A percentile compares a stretch with the other conserved stretches of the same genome.
Evolutionary conservation across 2,113 vertebrate species (phyloP).

Genomic region (Tretioscincus oriximinensis): DNA sequence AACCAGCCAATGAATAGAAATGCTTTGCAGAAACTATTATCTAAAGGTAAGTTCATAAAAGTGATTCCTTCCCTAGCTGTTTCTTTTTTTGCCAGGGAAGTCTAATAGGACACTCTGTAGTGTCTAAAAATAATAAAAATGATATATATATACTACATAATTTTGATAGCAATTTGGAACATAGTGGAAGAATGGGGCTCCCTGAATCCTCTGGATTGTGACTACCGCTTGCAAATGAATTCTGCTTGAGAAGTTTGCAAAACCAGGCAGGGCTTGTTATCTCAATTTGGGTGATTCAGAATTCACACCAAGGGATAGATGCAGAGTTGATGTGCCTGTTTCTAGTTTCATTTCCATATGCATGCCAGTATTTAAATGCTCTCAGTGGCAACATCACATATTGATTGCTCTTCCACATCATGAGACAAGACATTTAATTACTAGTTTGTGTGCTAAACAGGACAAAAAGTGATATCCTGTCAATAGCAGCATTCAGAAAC

Average conservation of each 20-base stretch:
- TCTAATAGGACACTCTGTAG: no score
- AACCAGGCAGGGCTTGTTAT: neutral
- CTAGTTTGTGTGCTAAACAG: slow-evolving; percentile 7
- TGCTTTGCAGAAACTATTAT: no score
- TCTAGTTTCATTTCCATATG: slow-evolving; percentile 36
- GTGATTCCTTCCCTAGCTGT: no score
- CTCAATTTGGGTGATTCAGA: slow-evolving; percentile 11
- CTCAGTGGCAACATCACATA: slow-evolving; percentile 31
- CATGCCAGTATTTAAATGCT: slow-evolving; percentile 20
- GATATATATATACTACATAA: no score
- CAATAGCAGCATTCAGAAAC: neutral
- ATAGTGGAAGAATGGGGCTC: neutral
- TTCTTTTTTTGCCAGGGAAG: no score
- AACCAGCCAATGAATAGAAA: no score
- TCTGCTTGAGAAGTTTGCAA: neutral
- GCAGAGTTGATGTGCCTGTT: slow-evolving; percentile 18
- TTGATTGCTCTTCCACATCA: slow-evolving; percentile 35
- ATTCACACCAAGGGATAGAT: slow-evolving; percentile 18
- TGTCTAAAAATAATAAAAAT: no score
- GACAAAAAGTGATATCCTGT: slow-evolving; percentile 29
- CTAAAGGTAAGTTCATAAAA: no score
- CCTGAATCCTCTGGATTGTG: neutral
- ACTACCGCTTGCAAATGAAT: neutral
- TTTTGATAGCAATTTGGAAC: neutral
- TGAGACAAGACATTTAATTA: slow-evolving; percentile 38